Evolutionary conservation across 2,113 vertebrate species (phyloP).

Genomic region (Dryoscopus gambensis): DNA sequence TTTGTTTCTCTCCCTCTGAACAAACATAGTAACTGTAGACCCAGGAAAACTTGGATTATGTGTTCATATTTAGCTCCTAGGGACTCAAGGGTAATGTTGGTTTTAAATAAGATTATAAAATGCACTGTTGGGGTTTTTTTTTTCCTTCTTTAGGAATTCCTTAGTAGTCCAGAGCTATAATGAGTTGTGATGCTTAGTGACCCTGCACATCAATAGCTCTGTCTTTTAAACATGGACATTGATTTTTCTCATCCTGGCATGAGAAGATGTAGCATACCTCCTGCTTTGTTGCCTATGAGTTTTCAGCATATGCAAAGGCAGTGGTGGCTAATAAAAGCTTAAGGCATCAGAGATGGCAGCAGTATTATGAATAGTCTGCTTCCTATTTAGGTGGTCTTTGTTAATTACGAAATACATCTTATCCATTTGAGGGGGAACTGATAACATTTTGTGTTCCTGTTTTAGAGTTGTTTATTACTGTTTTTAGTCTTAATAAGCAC

Average conservation of each 20-base stretch:
- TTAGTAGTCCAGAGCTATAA: background rate
- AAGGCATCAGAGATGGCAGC: background rate
- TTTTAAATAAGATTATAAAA: background rate
- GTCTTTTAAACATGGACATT: slow-evolving; percentile 20
- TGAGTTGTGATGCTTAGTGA: background rate
- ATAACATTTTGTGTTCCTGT: background rate
- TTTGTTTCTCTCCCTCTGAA: background rate
- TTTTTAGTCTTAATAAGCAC: background rate
- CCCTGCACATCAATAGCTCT: slow-evolving; percentile 5
- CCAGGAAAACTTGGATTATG: background rate
- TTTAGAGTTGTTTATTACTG: background rate
- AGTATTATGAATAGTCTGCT: background rate
- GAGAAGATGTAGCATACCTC: background rate
- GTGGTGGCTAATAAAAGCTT: background rate
- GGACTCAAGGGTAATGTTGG: background rate
- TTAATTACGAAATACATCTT: background rate
- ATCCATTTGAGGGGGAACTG: background rate
- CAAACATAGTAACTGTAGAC: background rate
- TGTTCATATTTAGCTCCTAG: background rate
- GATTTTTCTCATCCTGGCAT: slow-evolving; percentile 14
- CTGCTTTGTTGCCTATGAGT: background rate
- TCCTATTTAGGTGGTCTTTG: background rate
- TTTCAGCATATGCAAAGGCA: background rate
- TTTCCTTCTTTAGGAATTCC: background rate
- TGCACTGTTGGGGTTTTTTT: background rate